These are phyloP conservation scores for Brotula barbata DNA, from an alignment of 2,797 vertebrate species.

Conservation along the genomic window DNA sequence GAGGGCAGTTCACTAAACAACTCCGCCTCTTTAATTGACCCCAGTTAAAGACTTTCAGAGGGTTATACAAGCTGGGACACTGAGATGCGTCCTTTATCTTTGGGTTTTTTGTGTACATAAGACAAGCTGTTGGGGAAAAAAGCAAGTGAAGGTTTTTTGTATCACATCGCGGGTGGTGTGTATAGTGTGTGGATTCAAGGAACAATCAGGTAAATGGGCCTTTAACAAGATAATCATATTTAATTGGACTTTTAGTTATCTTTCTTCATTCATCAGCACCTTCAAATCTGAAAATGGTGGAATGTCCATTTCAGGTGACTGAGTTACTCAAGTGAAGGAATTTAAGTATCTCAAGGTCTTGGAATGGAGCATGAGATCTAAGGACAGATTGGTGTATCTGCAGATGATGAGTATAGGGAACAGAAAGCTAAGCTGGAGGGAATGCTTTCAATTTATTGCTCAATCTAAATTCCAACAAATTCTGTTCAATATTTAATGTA, in stretches of 20 bases:
- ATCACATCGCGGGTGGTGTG: conserved; percentile 9
- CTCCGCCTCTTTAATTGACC: conserved; percentile 28
- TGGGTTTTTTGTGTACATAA: conserved; percentile 16
- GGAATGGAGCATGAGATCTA: no score
- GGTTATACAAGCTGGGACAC: background rate
- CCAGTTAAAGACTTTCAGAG: conserved; percentile 20
- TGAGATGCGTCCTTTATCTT: conserved; percentile 5
- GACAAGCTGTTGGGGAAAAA: conserved; percentile 18
- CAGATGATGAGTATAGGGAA: no score
- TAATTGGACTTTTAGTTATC: background rate
- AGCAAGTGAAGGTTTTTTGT: conserved; percentile 14
- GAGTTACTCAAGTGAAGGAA: no score
- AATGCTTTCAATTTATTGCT: no score
- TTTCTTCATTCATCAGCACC: no score
- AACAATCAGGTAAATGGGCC: background rate
- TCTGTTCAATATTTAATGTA: no score
- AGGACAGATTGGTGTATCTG: no score
- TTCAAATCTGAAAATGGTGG: no score
- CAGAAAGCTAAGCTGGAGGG: no score
- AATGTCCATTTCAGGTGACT: no score
- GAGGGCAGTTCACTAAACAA: background rate
- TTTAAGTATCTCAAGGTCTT: no score
- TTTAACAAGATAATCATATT: background rate
- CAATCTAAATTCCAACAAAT: no score
- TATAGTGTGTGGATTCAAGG: conserved; percentile 6